phyloP scores from a whole-genome alignment of 2,113 vertebrate species.

The Oostethus manadensis region DNA sequence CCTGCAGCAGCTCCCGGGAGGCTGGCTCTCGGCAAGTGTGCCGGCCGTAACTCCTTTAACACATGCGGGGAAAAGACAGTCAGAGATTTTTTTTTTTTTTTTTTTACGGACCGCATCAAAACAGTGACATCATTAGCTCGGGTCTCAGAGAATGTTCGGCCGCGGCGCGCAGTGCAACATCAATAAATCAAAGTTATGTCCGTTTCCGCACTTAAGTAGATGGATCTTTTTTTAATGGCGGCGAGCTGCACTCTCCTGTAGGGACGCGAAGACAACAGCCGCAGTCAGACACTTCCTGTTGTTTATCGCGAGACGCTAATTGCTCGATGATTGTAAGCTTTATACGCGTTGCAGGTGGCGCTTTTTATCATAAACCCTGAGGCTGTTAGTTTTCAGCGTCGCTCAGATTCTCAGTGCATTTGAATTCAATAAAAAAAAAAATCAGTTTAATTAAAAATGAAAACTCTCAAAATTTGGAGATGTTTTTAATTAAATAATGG shows the following conservation, averaged over 20 bases:
- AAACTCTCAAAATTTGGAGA: background rate
- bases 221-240: slow-evolving; percentile 57
- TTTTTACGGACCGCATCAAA: slow-evolving; percentile 53
- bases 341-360: slow-evolving; percentile 14
- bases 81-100: slow-evolving; percentile 4
- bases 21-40: slow-evolving; percentile 67
- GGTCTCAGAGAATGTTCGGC: slow-evolving; percentile 58
- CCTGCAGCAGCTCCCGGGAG: slow-evolving; percentile 41
- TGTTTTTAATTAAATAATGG: background rate
- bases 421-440: background rate
- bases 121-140: slow-evolving; percentile 62
- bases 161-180: slow-evolving; percentile 50
- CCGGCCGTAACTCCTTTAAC: slow-evolving; percentile 65
- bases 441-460: background rate
- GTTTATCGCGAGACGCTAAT: slow-evolving; percentile 45
- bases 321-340: slow-evolving; percentile 32
- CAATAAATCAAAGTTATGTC: slow-evolving; percentile 65
- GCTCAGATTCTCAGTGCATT: slow-evolving; percentile 17
- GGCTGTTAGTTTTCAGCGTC: slow-evolving; percentile 24
- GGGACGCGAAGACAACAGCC: slow-evolving; percentile 33
- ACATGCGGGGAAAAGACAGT: slow-evolving; percentile 49
- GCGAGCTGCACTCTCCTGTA: slow-evolving; percentile 35
- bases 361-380: slow-evolving; percentile 9
- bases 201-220: slow-evolving; percentile 49
- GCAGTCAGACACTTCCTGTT: slow-evolving; percentile 33